Percentiles rank a stretch among this genome's conserved stretches.
Conservation (phyloP, 2,888 invertebrate species). For the Amorpha juglandis region DNA sequence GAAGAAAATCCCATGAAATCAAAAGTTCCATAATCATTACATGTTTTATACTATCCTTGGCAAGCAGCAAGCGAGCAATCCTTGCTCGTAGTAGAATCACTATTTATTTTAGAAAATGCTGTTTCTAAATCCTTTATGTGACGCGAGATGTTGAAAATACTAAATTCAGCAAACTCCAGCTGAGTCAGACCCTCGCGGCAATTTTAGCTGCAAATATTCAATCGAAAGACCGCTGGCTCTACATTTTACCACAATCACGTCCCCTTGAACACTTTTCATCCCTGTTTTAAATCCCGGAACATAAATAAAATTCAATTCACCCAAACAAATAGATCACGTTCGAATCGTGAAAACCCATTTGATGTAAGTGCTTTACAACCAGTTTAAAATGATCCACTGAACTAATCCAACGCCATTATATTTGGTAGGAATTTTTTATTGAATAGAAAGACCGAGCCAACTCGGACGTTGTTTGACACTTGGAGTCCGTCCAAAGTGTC, state of each 20-base stretch:
- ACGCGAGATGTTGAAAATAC: not conserved
- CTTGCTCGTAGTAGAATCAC: no score
- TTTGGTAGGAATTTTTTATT: constrained; percentile 9
- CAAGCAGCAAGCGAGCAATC: no score
- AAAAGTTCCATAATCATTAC: no score
- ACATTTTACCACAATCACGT: not conserved
- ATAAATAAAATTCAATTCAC: constrained; percentile 16
- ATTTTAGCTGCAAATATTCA: constrained; percentile 14
- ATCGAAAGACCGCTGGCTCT: not conserved
- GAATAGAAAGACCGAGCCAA: constrained; percentile 16
- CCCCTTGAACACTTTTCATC: not conserved
- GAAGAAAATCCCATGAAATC: no score
- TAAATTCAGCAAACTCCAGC: not conserved
- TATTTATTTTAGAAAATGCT: not conserved
- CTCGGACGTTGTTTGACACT: constrained; percentile 44
- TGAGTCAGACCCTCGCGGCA: not conserved
- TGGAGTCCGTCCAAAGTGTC: constrained; percentile 74
- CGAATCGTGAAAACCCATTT: constrained; percentile 6
- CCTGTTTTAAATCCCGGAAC: not conserved
- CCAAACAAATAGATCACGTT: constrained; percentile 21
- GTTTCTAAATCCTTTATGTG: not conserved
- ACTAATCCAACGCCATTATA: constrained; percentile 18
- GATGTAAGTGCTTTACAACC: constrained; percentile 10
- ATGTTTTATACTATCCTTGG: no score
- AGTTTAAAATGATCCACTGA: constrained; percentile 11